Evolutionary conservation across 1,140 invertebrate genomes (phyloP).

Genomic region (Lordiphosa stackelbergi): DNA sequence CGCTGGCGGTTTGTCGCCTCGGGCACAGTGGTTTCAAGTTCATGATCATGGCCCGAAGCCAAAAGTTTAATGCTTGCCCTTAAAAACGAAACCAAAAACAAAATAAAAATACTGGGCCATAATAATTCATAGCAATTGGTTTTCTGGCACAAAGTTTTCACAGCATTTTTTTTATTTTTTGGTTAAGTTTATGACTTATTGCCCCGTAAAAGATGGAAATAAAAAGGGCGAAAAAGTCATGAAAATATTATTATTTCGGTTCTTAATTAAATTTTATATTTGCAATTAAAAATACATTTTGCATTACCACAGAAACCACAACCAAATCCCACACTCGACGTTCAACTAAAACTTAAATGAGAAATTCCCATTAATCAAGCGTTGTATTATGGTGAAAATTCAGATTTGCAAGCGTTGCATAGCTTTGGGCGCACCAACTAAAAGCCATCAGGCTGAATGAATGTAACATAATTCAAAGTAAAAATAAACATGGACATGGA

Average conservation of each 20-base stretch:
- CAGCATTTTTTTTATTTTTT: constrained; percentile 18
- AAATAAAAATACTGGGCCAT: background rate
- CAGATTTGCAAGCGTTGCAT: background rate
- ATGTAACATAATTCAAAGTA: constrained; percentile 70
- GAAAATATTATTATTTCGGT: constrained; percentile 18
- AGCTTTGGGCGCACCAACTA: too few species aligned
- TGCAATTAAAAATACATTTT: constrained; percentile 31
- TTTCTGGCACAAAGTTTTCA: constrained; percentile 23
- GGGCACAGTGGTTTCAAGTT: constrained; percentile 57
- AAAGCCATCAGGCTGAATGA: constrained; percentile 10
- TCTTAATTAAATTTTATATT: constrained; percentile 37
- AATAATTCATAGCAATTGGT: constrained; percentile 24
- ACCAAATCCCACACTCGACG: background rate
- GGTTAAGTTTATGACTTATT: constrained; percentile 27
- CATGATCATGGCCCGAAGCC: constrained; percentile 24
- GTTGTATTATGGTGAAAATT: too few species aligned
- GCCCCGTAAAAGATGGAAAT: constrained; percentile 15
- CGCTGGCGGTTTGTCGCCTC: constrained; percentile 32
- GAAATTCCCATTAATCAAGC: background rate
- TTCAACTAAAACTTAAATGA: too few species aligned
- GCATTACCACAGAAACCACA: constrained; percentile 15
- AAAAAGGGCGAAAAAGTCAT: constrained; percentile 9
- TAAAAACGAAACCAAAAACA: background rate
- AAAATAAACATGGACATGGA: constrained; percentile 68
- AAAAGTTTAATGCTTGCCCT: constrained; percentile 4